phyloP scores from a whole-genome alignment of 2,113 vertebrate species.

The Lophura nycthemera region DNA sequence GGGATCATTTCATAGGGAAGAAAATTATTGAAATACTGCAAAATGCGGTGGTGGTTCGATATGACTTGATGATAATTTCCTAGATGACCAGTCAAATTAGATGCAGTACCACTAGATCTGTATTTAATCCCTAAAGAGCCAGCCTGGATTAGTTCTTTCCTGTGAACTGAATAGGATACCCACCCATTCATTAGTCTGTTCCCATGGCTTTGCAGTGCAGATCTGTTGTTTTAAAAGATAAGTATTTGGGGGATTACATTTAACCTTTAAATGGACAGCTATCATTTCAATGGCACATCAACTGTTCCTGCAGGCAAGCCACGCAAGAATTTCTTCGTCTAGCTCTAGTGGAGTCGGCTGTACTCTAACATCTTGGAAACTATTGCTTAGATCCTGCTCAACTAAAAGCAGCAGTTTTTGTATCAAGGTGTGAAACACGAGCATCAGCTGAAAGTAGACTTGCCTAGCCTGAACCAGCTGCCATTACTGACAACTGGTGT shows the following conservation, averaged over 20 bases:
- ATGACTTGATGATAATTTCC: background rate
- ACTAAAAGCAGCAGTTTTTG: background rate
- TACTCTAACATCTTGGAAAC: background rate
- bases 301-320: background rate
- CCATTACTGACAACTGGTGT: background rate
- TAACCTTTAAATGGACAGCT: background rate
- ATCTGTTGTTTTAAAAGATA: background rate
- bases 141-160: accelerated
- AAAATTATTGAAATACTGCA: background rate
- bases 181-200: background rate
- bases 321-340: background rate
- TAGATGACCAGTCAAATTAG: background rate
- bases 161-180: background rate
- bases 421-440: background rate
- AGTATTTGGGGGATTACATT: background rate
- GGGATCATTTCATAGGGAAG: background rate
- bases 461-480: background rate
- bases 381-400: background rate
- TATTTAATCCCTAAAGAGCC: background rate
- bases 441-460: background rate
- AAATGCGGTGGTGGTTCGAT: background rate
- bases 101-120: background rate
- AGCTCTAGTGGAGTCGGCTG: background rate
- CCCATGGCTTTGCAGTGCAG: background rate
- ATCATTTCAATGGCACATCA: accelerated